phyloP scores from a whole-genome alignment of 2,113 vertebrate genomes.

The Microtus pennsylvanicus region DNA sequence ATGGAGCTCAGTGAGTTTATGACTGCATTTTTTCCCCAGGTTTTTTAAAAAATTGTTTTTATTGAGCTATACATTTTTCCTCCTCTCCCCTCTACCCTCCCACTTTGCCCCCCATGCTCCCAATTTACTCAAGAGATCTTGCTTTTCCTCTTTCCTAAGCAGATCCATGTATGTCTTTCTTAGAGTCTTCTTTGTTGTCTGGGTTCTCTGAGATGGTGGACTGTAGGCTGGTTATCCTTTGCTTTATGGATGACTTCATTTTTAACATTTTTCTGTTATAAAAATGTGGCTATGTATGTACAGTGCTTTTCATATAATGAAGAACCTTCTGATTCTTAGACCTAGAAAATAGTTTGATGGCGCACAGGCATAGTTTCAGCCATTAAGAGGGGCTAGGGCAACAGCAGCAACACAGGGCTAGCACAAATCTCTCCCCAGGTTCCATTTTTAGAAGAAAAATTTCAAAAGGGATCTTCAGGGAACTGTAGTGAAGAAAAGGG shows the following conservation, averaged over 20 bases:
- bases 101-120: no score
- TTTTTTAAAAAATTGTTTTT: no score
- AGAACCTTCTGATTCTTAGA: conserved; percentile 28
- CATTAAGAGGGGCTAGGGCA: background rate
- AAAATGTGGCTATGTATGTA: background rate
- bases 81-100: no score
- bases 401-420: background rate
- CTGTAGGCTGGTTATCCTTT: no score
- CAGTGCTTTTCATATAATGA: background rate
- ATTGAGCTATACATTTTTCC: no score
- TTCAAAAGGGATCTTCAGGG: conserved; percentile 44
- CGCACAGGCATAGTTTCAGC: background rate
- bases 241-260: background rate
- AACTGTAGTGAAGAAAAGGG: conserved; percentile 36
- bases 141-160: no score
- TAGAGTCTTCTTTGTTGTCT: no score
- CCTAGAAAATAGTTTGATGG: conserved; percentile 5
- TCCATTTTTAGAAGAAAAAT: conserved; percentile 58
- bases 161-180: no score
- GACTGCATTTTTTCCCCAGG: no score
- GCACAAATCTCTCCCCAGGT: background rate
- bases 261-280: background rate
- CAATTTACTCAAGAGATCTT: no score
- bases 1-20: background rate
- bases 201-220: no score